Conservation (phyloP, 2,797 vertebrate species). For the Enteromius anoplus region DNA sequence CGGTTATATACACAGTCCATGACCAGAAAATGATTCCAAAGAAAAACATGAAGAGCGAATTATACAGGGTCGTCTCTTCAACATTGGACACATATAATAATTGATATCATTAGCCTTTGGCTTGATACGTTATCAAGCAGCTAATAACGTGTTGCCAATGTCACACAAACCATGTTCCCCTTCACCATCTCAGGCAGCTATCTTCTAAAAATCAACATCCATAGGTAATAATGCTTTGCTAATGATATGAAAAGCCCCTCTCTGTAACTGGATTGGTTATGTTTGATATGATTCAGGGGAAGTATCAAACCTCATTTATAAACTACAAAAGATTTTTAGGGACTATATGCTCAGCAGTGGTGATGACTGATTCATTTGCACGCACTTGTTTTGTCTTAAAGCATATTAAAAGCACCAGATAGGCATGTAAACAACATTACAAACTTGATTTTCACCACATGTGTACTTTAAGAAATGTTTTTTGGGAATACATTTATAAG, state of each 20-base stretch:
- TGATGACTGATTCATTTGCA: not conserved
- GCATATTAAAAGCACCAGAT: not conserved
- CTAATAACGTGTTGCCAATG: constrained; percentile 1
- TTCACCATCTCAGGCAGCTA: not conserved
- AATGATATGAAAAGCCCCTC: not conserved
- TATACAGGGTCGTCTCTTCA: not conserved
- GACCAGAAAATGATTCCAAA: not conserved
- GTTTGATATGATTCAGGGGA: not conserved
- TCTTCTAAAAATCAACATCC: not conserved
- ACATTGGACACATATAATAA: not conserved
- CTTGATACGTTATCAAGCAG: not conserved
- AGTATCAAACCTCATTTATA: not conserved
- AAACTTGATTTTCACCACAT: not conserved
- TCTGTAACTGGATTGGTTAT: not conserved
- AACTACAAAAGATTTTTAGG: not conserved
- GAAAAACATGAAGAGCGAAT: not conserved
- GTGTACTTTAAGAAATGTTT: not conserved
- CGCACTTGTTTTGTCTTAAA: not conserved
- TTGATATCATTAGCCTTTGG: constrained; percentile 1
- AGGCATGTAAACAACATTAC: not conserved
- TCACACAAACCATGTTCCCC: not conserved
- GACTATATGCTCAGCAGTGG: not conserved
- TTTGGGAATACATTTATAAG: not conserved
- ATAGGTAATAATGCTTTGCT: not conserved
- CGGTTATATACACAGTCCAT: not conserved